Base-by-base conservation (phyloP, 2,888 invertebrate genomes). In the Calliopum simillimum region DNA sequence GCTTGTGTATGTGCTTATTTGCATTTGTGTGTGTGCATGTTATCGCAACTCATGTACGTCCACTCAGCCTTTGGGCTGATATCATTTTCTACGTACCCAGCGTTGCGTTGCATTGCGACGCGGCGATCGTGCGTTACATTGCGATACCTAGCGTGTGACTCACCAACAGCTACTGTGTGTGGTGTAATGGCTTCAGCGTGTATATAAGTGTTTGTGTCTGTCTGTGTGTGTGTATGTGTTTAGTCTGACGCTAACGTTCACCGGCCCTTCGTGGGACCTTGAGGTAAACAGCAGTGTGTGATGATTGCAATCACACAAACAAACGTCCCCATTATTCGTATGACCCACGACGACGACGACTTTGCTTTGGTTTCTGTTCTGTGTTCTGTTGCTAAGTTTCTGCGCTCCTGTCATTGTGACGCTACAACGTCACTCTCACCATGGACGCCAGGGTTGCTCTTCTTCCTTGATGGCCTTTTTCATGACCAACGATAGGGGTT, bases 401-500 rank as follows among this genome's bases (percentile, higher is more conserved):
- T 56, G 58, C 59, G 43, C 53, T 71, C 46, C 43, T 51, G 46
- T 33, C 55, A 43, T 49, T 23, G 21, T 44, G 53, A n/a, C 47
- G 14, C 64, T 44, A 43, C 13, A 44, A 2, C 14, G 51, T 13
- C 49, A 23, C n/a, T 5, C 68, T 81, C 79, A 93, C 94, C 94
- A 94, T 3, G 94, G 94, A 80, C 94, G 89, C 94, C 94, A 94
- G 33, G 93, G 93, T 80, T 92, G 92, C 56, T 93, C 93, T 80
- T 92, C 93, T 73, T 89, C 88, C 73, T 87, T 86, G 69, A 88
- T 88, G 72, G 81, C 79, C 87, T 89, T 92, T 81, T 90, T 90
- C 78, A 93, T 93, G 19, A 94, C 94, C 76, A 94, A 87, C 4
- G 93, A 91, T 43, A 94, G 86, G 0, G 94, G 94, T 71, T 81